These are phyloP conservation scores for Potamilus streckersoni DNA, from an alignment of 1,140 invertebrate genomes.

Conservation along the genomic window DNA sequence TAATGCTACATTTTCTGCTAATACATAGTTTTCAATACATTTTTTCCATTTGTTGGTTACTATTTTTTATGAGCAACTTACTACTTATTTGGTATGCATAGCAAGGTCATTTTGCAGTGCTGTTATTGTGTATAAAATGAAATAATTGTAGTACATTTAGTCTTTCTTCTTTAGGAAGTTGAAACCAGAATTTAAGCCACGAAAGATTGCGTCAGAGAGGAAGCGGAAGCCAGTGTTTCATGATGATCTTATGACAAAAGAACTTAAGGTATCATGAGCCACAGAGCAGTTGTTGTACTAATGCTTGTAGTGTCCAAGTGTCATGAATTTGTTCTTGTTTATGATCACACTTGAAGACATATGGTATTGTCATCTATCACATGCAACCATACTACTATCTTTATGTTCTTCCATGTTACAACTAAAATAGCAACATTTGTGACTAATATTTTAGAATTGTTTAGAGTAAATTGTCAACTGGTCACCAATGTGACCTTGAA, in stretches of 20 bases:
- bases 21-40: neutral
- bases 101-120: no score
- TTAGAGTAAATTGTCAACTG: no score
- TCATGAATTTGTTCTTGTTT: neutral
- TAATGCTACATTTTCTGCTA: neutral
- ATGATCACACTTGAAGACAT: neutral
- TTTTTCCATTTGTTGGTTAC: neutral
- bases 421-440: no score
- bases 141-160: constrained; percentile 1
- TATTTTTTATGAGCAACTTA: neutral
- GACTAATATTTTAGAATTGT: no score
- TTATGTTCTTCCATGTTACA: no score
- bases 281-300: neutral
- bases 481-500: no score
- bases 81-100: neutral
- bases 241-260: constrained; percentile 40
- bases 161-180: constrained; percentile 35
- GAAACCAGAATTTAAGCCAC: constrained; percentile 39
- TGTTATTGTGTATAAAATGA: neutral
- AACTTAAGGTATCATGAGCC: constrained; percentile 30
- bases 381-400: neutral
- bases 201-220: constrained; percentile 33
- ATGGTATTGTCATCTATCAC: neutral
- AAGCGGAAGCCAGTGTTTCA: constrained; percentile 49
- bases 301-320: neutral